Percentiles rank a stretch among this genome's conserved stretches.
Evolutionary conservation across 2,888 invertebrate species (phyloP).

Genomic region (Leucoptera coffeella): DNA sequence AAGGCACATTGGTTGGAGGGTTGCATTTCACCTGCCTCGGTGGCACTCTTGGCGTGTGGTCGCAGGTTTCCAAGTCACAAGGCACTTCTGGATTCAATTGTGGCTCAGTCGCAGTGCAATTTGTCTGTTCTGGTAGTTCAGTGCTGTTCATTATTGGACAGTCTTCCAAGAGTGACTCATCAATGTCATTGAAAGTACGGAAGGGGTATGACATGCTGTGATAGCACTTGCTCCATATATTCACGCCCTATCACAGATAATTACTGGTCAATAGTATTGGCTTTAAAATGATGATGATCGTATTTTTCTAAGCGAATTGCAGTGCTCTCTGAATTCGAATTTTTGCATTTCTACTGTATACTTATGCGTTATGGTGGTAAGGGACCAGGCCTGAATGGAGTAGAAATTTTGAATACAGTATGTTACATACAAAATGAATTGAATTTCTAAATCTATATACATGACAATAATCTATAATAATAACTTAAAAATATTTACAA

Average conservation of each 20-base stretch:
- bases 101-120: no score
- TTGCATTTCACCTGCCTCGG: slow-evolving; percentile 27
- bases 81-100: no score
- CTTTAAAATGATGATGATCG: slow-evolving; percentile 12
- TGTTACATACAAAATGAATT: slow-evolving; percentile 2
- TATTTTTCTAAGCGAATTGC: slow-evolving; percentile 12
- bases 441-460: slow-evolving; percentile 2
- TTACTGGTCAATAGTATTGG: slow-evolving; percentile 14
- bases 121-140: no score
- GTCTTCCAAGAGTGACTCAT: slow-evolving; percentile 6
- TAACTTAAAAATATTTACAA: no score
- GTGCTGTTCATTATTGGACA: no score
- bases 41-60: slow-evolving; percentile 28
- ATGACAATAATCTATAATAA: slow-evolving; percentile 4
- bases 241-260: slow-evolving; percentile 27
- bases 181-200: slow-evolving; percentile 23
- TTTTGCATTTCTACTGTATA: slow-evolving; percentile 26
- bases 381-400: slow-evolving; percentile 19
- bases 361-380: slow-evolving; percentile 17
- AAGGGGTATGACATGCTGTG: slow-evolving; percentile 34
- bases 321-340: slow-evolving; percentile 28
- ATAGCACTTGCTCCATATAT: slow-evolving; percentile 37
- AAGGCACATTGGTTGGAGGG: slow-evolving; percentile 19
- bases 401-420: slow-evolving; percentile 5
- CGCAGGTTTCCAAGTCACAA: no score